Evolutionary conservation across 1,140 invertebrate genomes (phyloP).

Genomic region (Eubasilissa regina): DNA sequence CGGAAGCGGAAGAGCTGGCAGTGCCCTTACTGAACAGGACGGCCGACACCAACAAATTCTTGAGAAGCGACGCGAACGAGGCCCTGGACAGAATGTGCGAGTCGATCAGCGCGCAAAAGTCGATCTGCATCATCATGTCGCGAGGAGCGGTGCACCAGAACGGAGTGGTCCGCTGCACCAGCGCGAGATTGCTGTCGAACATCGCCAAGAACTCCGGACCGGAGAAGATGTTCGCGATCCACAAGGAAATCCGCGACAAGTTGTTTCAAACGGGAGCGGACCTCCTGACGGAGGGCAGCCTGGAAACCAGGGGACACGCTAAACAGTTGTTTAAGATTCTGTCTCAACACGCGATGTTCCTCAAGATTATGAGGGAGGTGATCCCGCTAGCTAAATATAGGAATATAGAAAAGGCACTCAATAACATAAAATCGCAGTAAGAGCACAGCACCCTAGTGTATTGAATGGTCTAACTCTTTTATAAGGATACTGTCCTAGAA

Average conservation of each 20-base stretch:
- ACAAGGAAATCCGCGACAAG: conserved; percentile 85
- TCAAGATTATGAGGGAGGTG: conserved; percentile 77
- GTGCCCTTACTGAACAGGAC: conserved; percentile 87
- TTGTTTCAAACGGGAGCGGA: conserved; percentile 86
- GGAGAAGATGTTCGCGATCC: conserved; percentile 80
- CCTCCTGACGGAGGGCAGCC: conserved; percentile 87
- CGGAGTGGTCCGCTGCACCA: conserved; percentile 84
- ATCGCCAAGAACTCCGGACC: conserved; percentile 82
- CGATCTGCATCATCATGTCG: conserved; percentile 70
- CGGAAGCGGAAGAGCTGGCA: conserved; percentile 91
- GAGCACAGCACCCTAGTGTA: not conserved
- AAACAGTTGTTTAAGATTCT: conserved; percentile 77
- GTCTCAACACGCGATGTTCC: conserved; percentile 77
- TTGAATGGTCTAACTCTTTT: not conserved
- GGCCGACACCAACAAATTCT: conserved; percentile 93
- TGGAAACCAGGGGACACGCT: conserved; percentile 86
- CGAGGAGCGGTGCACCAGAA: conserved; percentile 86
- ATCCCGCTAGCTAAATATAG: conserved; percentile 77
- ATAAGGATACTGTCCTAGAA: not conserved
- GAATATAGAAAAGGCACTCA: conserved; percentile 79
- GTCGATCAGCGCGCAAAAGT: conserved; percentile 70
- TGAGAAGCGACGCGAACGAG: conserved; percentile 88
- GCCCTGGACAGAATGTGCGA: conserved; percentile 87
- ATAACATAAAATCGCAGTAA: conserved; percentile 56
- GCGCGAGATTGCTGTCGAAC: conserved; percentile 84